Evolutionary conservation across 2,113 vertebrate species (phyloP), one percentile per base, ranked within the genome.

Genomic region (Pelecanus crispus): DNA sequence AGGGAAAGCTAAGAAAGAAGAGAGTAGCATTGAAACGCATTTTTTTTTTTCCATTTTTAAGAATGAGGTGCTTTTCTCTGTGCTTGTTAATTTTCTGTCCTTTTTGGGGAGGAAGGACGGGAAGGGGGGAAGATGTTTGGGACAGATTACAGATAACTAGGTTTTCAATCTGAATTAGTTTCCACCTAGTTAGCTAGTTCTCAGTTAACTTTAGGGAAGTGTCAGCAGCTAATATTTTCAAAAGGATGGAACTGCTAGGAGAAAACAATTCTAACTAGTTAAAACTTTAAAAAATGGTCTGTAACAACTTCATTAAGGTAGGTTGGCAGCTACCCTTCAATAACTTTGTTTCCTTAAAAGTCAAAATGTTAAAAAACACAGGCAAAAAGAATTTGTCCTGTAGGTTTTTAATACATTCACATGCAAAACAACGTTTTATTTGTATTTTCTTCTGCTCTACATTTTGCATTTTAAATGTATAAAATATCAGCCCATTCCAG

Each of bases 1-100:
- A 52, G 0, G 1, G 8, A 58, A 34, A 15, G 12, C 1, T 62
- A 11, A 71, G n/a, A 72, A 68, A 63, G 29, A 61, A 10, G 10
- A 59, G 0, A 68, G 0, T 6, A 40, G 7, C 5, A 38, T 6
- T n/a, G 16, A 56, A 85, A 72, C 26, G 1, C 7, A 0, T 12
- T 42, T 53, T 52, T 63, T n/a, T 19, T 5, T 65, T 20, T 5
- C 9, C 0, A 7, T 63, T 72, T 62, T 78, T 59, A 63, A 59
- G 31, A 66, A 26, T 52, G 6, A 90, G 3, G 1, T 45, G 3
- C 2, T 63, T 34, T 49, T 59, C 6, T 55, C 28, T 53, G 5
- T 72, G 12, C 9, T 53, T 90, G 21, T 5, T 50, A 50, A 52
- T 70, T 55, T 86, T 81, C 16, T 31, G 6, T 10, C 16, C 6